phyloP scores from a whole-genome alignment of 1,140 invertebrate species.

The Drosophila truncata region DNA sequence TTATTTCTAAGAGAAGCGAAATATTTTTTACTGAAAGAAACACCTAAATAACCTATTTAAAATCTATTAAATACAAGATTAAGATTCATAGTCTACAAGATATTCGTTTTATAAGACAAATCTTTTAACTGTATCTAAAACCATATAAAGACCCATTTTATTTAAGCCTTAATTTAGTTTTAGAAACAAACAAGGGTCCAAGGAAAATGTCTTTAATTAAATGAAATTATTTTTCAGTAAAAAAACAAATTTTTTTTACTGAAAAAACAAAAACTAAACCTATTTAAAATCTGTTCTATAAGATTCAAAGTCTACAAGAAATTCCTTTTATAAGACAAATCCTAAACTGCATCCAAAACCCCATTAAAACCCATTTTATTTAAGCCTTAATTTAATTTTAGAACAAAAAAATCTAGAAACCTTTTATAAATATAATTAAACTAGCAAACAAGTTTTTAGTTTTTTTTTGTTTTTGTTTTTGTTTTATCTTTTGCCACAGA shows the following conservation, averaged over 20 bases:
- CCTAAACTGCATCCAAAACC: not conserved
- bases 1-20: not conserved
- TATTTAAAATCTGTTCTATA: not conserved
- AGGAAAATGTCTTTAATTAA: not conserved
- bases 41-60: not conserved
- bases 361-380: not conserved
- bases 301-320: no score
- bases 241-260: not conserved
- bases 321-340: no score
- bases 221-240: not conserved
- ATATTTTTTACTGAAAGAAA: no score
- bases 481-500: conserved; percentile 12
- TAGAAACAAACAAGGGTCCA: accelerated
- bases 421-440: not conserved
- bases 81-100: not conserved
- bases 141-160: not conserved
- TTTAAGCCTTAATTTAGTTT: not conserved
- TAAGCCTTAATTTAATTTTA: not conserved
- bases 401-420: no score
- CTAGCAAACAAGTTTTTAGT: not conserved
- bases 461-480: no score
- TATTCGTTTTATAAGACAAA: not conserved
- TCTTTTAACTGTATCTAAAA: not conserved
- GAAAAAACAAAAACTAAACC: no score
- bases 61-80: not conserved